phyloP scores from a whole-genome alignment of 2,888 invertebrate genomes.

The Xanthostigma xanthostigma region DNA sequence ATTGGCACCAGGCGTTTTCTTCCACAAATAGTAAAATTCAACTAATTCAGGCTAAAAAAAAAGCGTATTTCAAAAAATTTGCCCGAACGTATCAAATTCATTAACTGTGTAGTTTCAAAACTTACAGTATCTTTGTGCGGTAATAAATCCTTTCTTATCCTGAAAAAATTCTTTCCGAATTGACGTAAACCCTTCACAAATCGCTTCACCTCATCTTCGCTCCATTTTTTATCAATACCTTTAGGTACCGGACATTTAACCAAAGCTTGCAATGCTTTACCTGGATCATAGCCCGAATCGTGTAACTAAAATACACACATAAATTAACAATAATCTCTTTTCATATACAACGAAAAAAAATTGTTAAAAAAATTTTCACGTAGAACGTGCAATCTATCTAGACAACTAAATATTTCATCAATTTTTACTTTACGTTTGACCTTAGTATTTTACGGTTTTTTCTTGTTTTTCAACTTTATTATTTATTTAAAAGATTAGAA shows the following conservation, averaged over 20 bases:
- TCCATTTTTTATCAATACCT: conserved; percentile 96
- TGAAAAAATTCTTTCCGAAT: conserved; percentile 98
- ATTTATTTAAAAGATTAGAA: no score
- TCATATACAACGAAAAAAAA: neutral
- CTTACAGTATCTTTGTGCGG: conserved; percentile 90
- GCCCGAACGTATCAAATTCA: neutral
- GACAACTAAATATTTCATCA: no score
- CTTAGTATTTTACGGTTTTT: no score
- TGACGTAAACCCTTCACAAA: conserved; percentile 97
- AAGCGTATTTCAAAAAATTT: conserved; percentile 2
- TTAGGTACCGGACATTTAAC: conserved; percentile 95
- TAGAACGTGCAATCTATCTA: no score
- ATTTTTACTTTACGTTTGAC: no score
- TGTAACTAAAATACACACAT: conserved; percentile 54
- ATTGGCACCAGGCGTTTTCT: conserved; percentile 96
- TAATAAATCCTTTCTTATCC: conserved; percentile 88
- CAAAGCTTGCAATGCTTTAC: conserved; percentile 87
- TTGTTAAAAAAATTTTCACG: neutral
- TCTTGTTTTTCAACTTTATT: no score
- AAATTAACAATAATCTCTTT: neutral
- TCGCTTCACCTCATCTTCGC: conserved; percentile 93
- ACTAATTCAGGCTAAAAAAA: conserved; percentile 72
- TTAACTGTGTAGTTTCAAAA: conserved; percentile 6
- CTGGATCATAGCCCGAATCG: conserved; percentile 91
- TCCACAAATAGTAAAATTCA: conserved; percentile 99